Evolutionary conservation across 1,140 invertebrate genomes (phyloP).

Genomic region (Ceratitis capitata): DNA sequence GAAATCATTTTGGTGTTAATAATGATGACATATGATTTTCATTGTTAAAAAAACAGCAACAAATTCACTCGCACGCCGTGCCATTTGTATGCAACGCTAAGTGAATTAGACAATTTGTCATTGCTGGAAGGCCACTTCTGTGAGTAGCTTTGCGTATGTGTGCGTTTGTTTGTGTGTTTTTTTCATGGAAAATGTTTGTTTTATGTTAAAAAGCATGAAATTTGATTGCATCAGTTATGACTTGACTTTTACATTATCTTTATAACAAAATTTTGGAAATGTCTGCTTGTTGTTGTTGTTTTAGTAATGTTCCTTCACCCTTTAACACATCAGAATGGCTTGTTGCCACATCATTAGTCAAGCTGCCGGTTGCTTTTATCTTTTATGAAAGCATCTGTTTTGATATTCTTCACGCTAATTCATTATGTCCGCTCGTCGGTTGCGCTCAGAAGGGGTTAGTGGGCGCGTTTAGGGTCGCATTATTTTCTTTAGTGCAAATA

Average conservation of each 20-base stretch:
- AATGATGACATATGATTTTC: conserved; percentile 66
- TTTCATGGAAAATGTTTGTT: neutral
- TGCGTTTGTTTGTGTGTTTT: neutral
- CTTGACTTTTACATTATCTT: conserved; percentile 42
- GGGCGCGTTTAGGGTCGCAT: neutral
- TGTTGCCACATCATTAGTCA: conserved; percentile 64
- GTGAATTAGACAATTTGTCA: conserved; percentile 62
- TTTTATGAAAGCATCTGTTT: conserved; percentile 55
- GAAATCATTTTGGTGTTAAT: conserved; percentile 65
- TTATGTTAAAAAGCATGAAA: neutral
- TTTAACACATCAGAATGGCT: conserved; percentile 56
- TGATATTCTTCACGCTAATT: conserved; percentile 50
- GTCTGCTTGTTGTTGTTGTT: neutral
- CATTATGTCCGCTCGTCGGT: too few relatives aligned
- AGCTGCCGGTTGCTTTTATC: conserved; percentile 37
- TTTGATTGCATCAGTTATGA: conserved; percentile 29
- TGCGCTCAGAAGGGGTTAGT: neutral
- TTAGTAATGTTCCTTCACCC: conserved; percentile 41
- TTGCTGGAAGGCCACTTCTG: conserved; percentile 39
- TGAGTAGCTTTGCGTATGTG: neutral
- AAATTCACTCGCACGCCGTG: conserved; percentile 49
- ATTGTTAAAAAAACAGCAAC: conserved; percentile 63
- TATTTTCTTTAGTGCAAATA: neutral
- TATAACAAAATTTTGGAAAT: conserved; percentile 41
- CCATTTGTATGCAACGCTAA: conserved; percentile 49